These are phyloP conservation scores for Apeira syringaria DNA, from an alignment of 2,888 invertebrate species.

Conservation along the genomic window DNA sequence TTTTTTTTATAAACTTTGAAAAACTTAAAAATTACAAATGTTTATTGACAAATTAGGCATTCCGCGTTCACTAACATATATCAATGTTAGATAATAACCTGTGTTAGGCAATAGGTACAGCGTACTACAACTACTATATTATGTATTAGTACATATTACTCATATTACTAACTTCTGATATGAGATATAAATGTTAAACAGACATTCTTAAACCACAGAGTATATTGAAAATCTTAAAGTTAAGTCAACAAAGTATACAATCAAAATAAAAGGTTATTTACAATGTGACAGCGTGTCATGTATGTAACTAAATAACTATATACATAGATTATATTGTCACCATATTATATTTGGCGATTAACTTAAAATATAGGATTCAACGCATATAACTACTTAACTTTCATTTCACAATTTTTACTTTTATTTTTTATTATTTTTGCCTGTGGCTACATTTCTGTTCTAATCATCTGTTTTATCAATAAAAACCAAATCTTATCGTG, in stretches of 20 bases:
- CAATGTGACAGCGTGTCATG: conserved; percentile 50
- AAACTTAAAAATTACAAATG: conserved; percentile 20
- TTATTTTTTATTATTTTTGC: too few relatives aligned
- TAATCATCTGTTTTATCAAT: too few relatives aligned
- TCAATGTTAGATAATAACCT: conserved; percentile 28
- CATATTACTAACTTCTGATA: conserved; percentile 56
- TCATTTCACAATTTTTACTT: too few relatives aligned
- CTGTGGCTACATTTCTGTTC: too few relatives aligned
- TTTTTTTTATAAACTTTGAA: conserved; percentile 3
- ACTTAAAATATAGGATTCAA: too few relatives aligned
- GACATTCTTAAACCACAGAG: conserved; percentile 31
- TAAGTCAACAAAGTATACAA: conserved; percentile 26
- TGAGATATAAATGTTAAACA: conserved; percentile 48
- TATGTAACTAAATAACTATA: conserved; percentile 57
- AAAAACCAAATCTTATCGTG: too few relatives aligned
- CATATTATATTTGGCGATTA: conserved; percentile 71
- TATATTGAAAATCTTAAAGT: conserved; percentile 3
- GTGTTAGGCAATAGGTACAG: conserved; percentile 33
- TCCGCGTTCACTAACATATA: conserved; percentile 16
- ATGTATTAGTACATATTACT: too few relatives aligned
- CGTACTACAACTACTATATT: too few relatives aligned
- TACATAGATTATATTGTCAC: conserved; percentile 82
- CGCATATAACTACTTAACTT: too few relatives aligned
- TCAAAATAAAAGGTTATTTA: conserved; percentile 60
- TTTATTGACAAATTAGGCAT: conserved; percentile 23